Conservation (phyloP, 2,888 invertebrate genomes). For the Hypomecis atomaria region DNA sequence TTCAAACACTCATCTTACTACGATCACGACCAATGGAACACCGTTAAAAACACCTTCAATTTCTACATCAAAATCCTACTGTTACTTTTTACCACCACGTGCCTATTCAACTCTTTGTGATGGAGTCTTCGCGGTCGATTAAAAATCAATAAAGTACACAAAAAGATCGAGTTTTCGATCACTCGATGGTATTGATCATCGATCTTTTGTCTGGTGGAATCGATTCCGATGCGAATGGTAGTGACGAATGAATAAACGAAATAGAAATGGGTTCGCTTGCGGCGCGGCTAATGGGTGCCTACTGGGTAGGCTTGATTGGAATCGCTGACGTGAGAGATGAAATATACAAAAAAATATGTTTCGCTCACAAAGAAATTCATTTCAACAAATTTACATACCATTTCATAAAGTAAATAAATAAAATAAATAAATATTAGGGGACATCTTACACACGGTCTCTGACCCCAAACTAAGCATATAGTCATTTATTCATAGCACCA, state of each 20-base stretch:
- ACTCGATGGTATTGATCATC: slow-evolving; percentile 69
- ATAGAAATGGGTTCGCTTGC: slow-evolving; percentile 41
- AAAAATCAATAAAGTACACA: slow-evolving; percentile 78
- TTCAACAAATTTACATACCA: no score
- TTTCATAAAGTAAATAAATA: no score
- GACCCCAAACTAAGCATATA: no score
- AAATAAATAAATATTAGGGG: no score
- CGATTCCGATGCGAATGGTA: slow-evolving; percentile 77
- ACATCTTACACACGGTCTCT: no score
- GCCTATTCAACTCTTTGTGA: slow-evolving; percentile 58
- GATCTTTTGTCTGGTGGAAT: slow-evolving; percentile 77
- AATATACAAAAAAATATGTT: no score
- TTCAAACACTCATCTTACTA: slow-evolving; percentile 23
- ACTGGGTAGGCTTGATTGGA: slow-evolving; percentile 52
- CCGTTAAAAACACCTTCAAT: slow-evolving; percentile 32
- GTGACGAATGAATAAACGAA: slow-evolving; percentile 48
- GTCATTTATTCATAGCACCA: no score
- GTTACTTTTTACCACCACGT: slow-evolving; percentile 43
- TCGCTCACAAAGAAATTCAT: no score
- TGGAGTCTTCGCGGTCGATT: slow-evolving; percentile 69
- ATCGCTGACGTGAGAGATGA: slow-evolving; percentile 42
- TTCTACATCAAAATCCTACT: slow-evolving; percentile 25
- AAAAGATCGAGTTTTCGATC: slow-evolving; percentile 76
- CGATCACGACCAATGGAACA: slow-evolving; percentile 32
- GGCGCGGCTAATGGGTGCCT: slow-evolving; percentile 41